A percentile compares a stretch with the other conserved stretches of the same genome.
These are phyloP conservation scores for Galerucella pusilla DNA, from an alignment of 2,888 invertebrate species.

Conservation along the genomic window DNA sequence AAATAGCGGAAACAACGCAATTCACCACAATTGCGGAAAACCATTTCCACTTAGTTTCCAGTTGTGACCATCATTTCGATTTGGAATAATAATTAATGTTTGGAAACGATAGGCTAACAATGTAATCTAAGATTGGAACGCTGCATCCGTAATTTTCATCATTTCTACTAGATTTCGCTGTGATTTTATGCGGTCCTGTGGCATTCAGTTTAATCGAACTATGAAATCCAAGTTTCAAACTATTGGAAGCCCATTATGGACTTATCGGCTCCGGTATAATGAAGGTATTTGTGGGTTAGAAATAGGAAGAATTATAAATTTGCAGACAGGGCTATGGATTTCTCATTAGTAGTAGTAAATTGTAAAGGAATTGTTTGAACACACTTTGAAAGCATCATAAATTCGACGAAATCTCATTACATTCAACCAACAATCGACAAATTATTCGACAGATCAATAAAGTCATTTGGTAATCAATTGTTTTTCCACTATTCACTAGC, in stretches of 20 bases:
- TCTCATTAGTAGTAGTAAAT: neutral
- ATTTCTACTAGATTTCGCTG: constrained; percentile 30
- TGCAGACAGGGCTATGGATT: neutral
- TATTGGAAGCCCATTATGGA: constrained; percentile 22
- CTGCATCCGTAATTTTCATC: constrained; percentile 33
- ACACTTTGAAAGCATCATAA: neutral
- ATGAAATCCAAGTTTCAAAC: constrained; percentile 29
- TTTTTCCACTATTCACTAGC: too few relatives aligned
- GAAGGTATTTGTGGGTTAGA: constrained; percentile 19
- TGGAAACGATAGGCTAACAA: constrained; percentile 37
- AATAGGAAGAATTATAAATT: constrained; percentile 14
- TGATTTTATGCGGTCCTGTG: constrained; percentile 25
- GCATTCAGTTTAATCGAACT: constrained; percentile 30
- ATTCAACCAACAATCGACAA: too few relatives aligned
- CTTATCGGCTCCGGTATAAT: constrained; percentile 20
- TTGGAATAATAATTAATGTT: constrained; percentile 37
- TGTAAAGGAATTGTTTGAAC: too few relatives aligned
- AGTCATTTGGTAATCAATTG: too few relatives aligned
- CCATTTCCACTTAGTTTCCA: constrained; percentile 41
- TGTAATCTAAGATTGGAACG: constrained; percentile 38
- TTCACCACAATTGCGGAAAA: constrained; percentile 41
- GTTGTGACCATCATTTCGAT: constrained; percentile 36
- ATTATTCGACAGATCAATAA: too few relatives aligned
- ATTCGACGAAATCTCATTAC: neutral
- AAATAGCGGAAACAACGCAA: constrained; percentile 31